phyloP scores from a whole-genome alignment of 2,888 invertebrate genomes.

The Drosophila subsilvestris region DNA sequence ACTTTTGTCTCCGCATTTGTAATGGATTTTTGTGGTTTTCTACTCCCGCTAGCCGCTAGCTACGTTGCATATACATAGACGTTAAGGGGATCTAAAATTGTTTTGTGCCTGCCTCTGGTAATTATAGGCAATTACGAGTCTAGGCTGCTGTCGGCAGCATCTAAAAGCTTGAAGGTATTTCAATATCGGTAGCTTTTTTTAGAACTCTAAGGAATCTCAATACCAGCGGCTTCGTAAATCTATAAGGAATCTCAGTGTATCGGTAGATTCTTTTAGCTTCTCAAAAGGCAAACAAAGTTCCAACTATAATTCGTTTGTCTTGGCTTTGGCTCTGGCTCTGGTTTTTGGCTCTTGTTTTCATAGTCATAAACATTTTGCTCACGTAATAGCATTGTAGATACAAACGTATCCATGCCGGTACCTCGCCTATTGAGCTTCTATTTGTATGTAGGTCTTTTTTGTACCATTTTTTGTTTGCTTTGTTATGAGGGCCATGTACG shows the following conservation, averaged over 20 bases:
- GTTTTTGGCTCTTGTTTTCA: conserved; percentile 27
- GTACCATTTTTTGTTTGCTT: conserved; percentile 15
- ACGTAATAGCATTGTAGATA: conserved; percentile 50
- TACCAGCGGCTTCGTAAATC: conserved; percentile 57
- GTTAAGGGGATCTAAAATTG: neutral
- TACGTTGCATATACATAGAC: conserved; percentile 14
- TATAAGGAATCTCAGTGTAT: conserved; percentile 44
- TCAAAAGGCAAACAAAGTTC: conserved; percentile 13
- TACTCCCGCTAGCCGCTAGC: conserved; percentile 4
- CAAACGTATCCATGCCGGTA: conserved; percentile 35
- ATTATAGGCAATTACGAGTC: conserved; percentile 72
- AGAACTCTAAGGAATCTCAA: neutral
- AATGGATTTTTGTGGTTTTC: conserved; percentile 73
- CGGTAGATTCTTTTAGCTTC: conserved; percentile 55
- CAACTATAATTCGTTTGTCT: conserved; percentile 14
- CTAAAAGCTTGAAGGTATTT: conserved; percentile 30
- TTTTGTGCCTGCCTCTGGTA: conserved; percentile 38
- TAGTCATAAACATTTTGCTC: conserved; percentile 58
- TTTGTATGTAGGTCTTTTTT: conserved; percentile 2
- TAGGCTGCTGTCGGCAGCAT: conserved; percentile 54
- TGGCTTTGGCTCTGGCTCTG: conserved; percentile 7
- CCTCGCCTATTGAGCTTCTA: conserved; percentile 1
- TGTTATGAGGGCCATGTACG: conserved; percentile 43
- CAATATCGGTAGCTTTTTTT: neutral
- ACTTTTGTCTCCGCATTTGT: conserved; percentile 68